These are phyloP conservation scores for Ridgeia piscesae DNA, from an alignment of 1,140 invertebrate species.

Conservation along the genomic window DNA sequence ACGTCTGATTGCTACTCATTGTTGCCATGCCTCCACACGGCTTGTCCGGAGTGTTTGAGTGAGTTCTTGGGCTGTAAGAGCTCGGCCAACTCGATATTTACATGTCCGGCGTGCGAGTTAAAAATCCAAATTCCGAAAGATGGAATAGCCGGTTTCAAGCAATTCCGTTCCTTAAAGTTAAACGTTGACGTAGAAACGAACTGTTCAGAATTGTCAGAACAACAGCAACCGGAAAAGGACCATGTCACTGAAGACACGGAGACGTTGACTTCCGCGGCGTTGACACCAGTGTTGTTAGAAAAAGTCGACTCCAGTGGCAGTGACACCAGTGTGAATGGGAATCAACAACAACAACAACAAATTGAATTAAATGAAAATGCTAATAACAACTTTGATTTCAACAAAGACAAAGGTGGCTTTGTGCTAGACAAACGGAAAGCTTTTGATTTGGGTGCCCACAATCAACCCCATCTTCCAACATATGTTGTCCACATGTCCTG, in stretches of 20 bases:
- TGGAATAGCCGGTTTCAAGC: not conserved
- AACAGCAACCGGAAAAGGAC: slow-evolving; percentile 1
- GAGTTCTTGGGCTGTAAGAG: not conserved
- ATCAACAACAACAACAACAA: too few relatives aligned
- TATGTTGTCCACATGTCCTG: not conserved
- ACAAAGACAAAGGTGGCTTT: not conserved
- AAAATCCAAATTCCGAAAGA: slow-evolving; percentile 1
- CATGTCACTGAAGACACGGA: not conserved
- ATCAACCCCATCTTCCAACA: not conserved
- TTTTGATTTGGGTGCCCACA: not conserved
- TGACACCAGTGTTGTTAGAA: not conserved
- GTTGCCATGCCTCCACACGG: slow-evolving; percentile 10
- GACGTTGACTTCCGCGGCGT: not conserved
- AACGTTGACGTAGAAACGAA: not conserved
- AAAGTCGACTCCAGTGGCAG: not conserved
- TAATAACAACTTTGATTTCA: not conserved
- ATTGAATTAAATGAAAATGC: not conserved
- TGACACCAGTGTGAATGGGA: not conserved
- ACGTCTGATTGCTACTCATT: not conserved
- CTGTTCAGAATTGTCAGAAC: not conserved
- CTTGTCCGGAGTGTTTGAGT: not conserved
- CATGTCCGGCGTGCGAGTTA: slow-evolving; percentile 15
- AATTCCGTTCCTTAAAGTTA: not conserved
- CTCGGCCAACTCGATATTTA: slow-evolving; percentile 13
- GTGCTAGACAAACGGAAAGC: not conserved